Percentiles rank a stretch among this genome's conserved stretches.
Conservation (phyloP, 2,113 vertebrate genomes). For the Xiphophorus couchianus region DNA sequence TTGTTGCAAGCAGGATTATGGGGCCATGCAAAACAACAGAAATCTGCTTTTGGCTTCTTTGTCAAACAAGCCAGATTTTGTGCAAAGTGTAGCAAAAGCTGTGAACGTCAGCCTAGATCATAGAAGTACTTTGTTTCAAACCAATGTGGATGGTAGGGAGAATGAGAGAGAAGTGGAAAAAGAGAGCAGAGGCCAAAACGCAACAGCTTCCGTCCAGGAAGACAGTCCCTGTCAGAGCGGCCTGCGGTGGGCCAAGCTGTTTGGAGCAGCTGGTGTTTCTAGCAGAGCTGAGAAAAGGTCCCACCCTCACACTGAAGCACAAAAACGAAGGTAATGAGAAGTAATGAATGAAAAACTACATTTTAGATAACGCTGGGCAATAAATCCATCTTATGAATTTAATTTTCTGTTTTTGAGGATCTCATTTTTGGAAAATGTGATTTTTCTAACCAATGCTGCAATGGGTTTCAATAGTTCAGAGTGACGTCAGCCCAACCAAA, state of each 20-base stretch:
- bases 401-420: too few relatives aligned
- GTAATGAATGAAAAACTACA: background rate
- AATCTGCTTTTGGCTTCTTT: slow-evolving; percentile 41
- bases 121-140: slow-evolving; percentile 44
- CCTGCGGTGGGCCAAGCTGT: slow-evolving; percentile 80
- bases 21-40: slow-evolving; percentile 64
- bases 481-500: too few relatives aligned
- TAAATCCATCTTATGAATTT: too few relatives aligned
- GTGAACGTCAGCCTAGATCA: slow-evolving; percentile 79
- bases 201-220: slow-evolving; percentile 41
- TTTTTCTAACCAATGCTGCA: too few relatives aligned
- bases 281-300: slow-evolving; percentile 35
- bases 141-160: slow-evolving; percentile 48
- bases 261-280: slow-evolving; percentile 68
- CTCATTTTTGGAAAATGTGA: too few relatives aligned
- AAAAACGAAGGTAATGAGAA: slow-evolving; percentile 79
- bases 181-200: slow-evolving; percentile 52
- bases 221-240: slow-evolving; percentile 68
- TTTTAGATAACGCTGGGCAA: background rate
- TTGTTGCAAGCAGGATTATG: slow-evolving; percentile 50
- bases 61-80: slow-evolving; percentile 66
- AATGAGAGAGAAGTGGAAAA: slow-evolving; percentile 72
- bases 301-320: slow-evolving; percentile 41
- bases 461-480: too few relatives aligned
- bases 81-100: slow-evolving; percentile 83